Evolutionary conservation across 2,113 vertebrate genomes (phyloP), one percentile per base, ranked within the genome.

Genomic region (Spermophilus dauricus): DNA sequence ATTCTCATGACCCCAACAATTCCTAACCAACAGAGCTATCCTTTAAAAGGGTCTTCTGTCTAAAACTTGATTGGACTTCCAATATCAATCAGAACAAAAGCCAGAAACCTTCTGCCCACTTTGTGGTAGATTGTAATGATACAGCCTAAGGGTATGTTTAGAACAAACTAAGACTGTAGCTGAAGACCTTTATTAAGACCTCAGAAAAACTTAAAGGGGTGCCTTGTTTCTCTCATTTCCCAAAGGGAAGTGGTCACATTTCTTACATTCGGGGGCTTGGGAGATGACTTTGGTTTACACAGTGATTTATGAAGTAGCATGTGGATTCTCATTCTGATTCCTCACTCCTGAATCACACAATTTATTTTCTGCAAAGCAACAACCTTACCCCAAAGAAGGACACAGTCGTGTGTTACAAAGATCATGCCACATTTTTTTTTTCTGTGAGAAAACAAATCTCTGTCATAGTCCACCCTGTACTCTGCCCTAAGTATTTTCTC

Each of bases 1-100:
- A 13, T 26, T 18, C 4, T 28, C 14, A 5, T 0, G 1, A 5
- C 4, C 1, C 4, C 4, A 2, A 61, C 20, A 42, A 69, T 56
- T 53, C 18, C 77, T 56, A 63, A 88, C 42, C 53, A 91, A 39
- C 7, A 69, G 2, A 53, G 13, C 11, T 86, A 81, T 75, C 8
- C 30, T 78, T 91, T 81, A 37, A 76, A 80, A 85, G 18, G 8
- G 0, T 80, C 4, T 82, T 82, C 32, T 78, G 20, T 67, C 94
- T 48, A 39, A 92, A 86, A 86, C 1, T 18, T 70, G 5, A 72
- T 95, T 96, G 20, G 4, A 42, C 32, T 86, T 95, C 34, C 16
- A 72, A 51, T 37, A 70, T 37, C 70, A 69, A 77, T 86, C 69
- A 83, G 20, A 97, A 72, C 51, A 48, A 83, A 76, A 83, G 14